Evolutionary conservation across 2,113 vertebrate species (phyloP).

Genomic region (Ictalurus furcatus): DNA sequence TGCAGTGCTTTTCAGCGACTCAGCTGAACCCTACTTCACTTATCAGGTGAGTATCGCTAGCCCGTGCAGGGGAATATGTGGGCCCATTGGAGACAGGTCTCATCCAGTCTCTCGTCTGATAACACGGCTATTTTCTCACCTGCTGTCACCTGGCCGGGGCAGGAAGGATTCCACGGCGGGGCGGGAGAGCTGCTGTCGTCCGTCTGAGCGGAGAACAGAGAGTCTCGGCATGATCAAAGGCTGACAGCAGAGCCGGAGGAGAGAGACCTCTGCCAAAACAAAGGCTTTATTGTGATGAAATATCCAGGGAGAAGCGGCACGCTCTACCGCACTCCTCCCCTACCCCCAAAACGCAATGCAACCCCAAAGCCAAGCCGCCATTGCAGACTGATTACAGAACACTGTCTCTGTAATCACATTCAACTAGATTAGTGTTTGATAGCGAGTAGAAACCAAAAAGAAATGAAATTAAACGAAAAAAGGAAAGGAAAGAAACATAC

Average conservation of each 20-base stretch:
- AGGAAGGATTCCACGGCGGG: constrained; percentile 46
- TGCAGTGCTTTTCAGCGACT: constrained; percentile 26
- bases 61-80: constrained; percentile 33
- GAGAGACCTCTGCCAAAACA: constrained; percentile 70
- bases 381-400: constrained; percentile 59
- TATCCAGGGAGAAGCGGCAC: constrained; percentile 59
- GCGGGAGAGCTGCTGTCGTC: constrained; percentile 43
- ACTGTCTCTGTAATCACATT: constrained; percentile 26
- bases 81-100: constrained; percentile 45
- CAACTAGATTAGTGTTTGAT: constrained; percentile 27
- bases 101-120: constrained; percentile 27
- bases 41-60: constrained; percentile 40
- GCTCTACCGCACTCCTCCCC: constrained; percentile 60
- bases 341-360: constrained; percentile 15
- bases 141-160: constrained; percentile 52
- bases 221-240: constrained; percentile 73
- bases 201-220: constrained; percentile 38
- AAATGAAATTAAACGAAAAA: background rate
- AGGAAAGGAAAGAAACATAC: background rate
- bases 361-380: constrained; percentile 50
- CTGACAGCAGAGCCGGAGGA: constrained; percentile 72
- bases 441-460: background rate
- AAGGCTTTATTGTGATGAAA: constrained; percentile 70
- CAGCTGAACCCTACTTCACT: constrained; percentile 42
- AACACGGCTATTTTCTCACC: constrained; percentile 49